Conservation (phyloP, 2,113 vertebrate genomes). For the Falco punctatus region DNA sequence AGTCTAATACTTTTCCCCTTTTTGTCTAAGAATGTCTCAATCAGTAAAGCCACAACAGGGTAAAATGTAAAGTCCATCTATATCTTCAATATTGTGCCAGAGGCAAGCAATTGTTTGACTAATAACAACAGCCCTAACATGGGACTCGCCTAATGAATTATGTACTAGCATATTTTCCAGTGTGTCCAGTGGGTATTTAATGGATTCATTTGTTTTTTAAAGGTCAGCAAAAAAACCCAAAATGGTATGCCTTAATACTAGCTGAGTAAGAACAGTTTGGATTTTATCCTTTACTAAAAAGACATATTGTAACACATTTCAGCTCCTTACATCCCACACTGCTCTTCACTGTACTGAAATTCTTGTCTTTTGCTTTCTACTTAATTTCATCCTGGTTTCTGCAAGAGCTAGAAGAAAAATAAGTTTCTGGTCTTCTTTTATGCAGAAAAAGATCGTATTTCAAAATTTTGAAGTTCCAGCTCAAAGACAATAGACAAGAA, state of each 20-base stretch:
- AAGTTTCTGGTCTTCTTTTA: neutral
- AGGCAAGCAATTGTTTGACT: neutral
- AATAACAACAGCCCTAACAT: neutral
- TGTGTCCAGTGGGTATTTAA: neutral
- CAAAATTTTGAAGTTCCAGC: neutral
- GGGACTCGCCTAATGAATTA: neutral
- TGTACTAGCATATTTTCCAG: neutral
- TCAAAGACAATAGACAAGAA: neutral
- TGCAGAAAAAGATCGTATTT: neutral
- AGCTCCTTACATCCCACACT: neutral
- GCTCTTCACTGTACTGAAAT: neutral
- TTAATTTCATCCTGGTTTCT: neutral
- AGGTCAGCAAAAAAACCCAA: neutral
- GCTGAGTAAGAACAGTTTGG: neutral
- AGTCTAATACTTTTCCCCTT: neutral
- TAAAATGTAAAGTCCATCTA: neutral
- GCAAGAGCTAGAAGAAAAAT: neutral
- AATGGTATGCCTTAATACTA: neutral
- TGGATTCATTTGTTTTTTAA: neutral
- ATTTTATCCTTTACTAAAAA: neutral
- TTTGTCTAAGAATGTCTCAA: neutral
- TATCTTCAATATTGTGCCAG: neutral
- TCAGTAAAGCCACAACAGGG: neutral
- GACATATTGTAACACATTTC: neutral
- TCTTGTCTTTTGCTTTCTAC: neutral